Evolutionary conservation across 2,888 invertebrate genomes (phyloP), one percentile per base, ranked within the genome.

Genomic region (Syritta pipiens): DNA sequence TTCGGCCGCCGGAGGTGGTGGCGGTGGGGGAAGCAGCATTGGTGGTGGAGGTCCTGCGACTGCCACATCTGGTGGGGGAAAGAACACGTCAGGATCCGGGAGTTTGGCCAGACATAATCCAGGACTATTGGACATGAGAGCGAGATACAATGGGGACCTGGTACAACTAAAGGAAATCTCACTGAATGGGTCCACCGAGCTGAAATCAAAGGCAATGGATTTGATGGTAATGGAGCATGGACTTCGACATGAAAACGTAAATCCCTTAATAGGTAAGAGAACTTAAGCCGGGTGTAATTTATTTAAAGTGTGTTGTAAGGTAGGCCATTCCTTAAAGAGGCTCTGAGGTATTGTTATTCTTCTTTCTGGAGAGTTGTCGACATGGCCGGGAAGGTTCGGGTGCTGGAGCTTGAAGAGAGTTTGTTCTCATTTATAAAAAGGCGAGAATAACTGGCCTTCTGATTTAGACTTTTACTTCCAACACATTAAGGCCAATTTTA

Each of bases 241-340:
- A 32, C 89, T 97, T 81, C 91, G 97, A 0, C 96, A 97, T 87
- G 97, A 97, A 87, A 97, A 97, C 87, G 89, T 97, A 26, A 97
- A 97, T 89, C 94, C 96, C 0, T 91, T 97, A 84, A 93, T 97
- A 82, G 97, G 91, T 90, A 85, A 82, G 81, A 22, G 20, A 30
- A 4, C 30, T 55, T 24, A 19, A 44, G 32, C n/a, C 1, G 30
- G 35, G 35, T 24, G 46, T 30, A 7, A 37, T 46, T 37, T 19
- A 22, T 59, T 44, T 59, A 22, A 59, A 59, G 30, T 59, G 44
- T 30, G 9, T 32, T 28, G 44, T 37, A 17, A 37, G 19, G 19
- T n/a, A n/a, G n/a, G n/a, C n/a, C n/a, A n/a, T n/a, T n/a, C n/a
- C n/a, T n/a, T n/a, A n/a, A n/a, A n/a, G n/a, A n/a, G n/a, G n/a